Evolutionary conservation across 2,797 vertebrate species (phyloP).

Genomic region (Tokudaia tokunoshimensis): DNA sequence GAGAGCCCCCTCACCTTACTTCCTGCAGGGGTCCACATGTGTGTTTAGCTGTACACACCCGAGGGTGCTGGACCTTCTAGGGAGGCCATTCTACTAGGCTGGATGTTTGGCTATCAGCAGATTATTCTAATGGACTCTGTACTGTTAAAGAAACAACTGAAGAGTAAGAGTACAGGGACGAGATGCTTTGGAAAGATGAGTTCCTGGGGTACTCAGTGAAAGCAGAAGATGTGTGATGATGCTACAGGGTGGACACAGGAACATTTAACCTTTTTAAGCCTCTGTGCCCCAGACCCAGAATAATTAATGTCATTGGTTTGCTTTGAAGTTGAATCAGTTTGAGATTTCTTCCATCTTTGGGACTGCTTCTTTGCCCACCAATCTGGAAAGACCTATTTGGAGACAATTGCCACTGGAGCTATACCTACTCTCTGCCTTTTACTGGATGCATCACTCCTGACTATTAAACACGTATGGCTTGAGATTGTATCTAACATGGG

Average conservation of each 20-base stretch:
- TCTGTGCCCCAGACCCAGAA: no score
- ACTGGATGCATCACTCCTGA: accelerated
- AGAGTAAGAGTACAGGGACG: accelerated
- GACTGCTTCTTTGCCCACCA: not conserved
- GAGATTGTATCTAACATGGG: not conserved
- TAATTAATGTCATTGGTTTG: not conserved
- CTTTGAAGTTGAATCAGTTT: not conserved
- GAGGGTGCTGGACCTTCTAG: not conserved
- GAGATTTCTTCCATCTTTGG: not conserved
- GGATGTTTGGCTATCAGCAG: not conserved
- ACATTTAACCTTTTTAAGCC: not conserved
- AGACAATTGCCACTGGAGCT: not conserved
- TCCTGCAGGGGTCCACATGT: not conserved
- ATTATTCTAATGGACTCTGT: not conserved
- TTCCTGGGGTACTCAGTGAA: not conserved
- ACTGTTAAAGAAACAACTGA: not conserved
- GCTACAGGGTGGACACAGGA: accelerated
- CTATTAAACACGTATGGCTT: not conserved
- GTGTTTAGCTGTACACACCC: not conserved
- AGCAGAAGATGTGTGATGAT: not conserved
- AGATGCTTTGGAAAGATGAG: accelerated
- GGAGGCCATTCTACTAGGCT: not conserved
- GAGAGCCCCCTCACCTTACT: not conserved
- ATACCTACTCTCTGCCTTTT: not conserved
- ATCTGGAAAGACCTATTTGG: not conserved